Evolutionary conservation across 2,797 vertebrate genomes (phyloP), one percentile per base, ranked within the genome.

Genomic region (Karalla daura): DNA sequence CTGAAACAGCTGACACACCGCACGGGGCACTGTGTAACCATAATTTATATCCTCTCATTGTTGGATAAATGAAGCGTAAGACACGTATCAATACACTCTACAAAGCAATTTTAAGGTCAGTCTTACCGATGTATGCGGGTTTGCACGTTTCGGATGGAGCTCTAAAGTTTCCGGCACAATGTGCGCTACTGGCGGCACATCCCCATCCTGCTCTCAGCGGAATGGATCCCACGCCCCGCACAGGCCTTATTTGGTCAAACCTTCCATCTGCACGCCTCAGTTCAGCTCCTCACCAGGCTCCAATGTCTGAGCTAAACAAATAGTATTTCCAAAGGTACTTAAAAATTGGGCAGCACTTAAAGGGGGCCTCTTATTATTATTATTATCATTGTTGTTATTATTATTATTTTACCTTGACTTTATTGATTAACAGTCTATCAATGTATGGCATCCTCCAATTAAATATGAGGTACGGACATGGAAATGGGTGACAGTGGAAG

Each of bases 231-330:
- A 75, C 87, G 80, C 88, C 86, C 85, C 40, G 11, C 54, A 0
- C 14, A 9, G 63, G 18, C 90, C 84, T 18, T 88, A 89, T 90
- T 82, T 88, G 88, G 88, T 86, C 58, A 76, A 49, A 24, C 43
- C 45, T 47, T 58, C 18, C 28, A 0, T 46, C 25, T 40, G 44
- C 40, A 5, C 24, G 25, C 46, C 49, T 8, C 23, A 0, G 9
- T 36, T 54, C 70, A 45, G 24, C 58, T 46, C 14, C 28, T 51
- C 28, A 7, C 52, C 20, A 21, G 33, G 2, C 11, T 63, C 47
- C n/a, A n/a, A n/a, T n/a, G n/a, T n/a, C n/a, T n/a, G n/a, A n/a
- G n/a, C n/a, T n/a, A n/a, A n/a, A n/a, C n/a, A n/a, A n/a, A n/a
- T n/a, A n/a, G n/a, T n/a, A n/a, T n/a, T n/a, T n/a, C n/a, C n/a